Conservation (phyloP, 1,140 invertebrate species). For the Melitaea cinxia region DNA sequence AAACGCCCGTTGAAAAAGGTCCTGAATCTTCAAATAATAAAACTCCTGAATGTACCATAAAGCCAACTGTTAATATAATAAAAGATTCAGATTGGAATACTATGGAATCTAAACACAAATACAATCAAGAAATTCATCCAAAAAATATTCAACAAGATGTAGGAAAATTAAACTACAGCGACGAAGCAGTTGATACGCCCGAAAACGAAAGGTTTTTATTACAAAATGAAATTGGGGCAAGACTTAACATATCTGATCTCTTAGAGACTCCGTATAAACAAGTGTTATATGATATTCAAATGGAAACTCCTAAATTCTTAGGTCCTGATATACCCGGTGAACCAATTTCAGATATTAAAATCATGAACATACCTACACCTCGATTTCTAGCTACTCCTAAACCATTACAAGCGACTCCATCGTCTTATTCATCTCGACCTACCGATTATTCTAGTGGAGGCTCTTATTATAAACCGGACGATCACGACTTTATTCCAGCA, state of each 20-base stretch:
- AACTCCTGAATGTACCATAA: constrained; percentile 29
- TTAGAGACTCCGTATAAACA: constrained; percentile 76
- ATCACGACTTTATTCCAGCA: constrained; percentile 64
- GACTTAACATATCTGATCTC: constrained; percentile 71
- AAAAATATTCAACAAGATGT: constrained; percentile 20
- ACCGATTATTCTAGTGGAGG: constrained; percentile 77
- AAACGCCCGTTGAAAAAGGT: constrained; percentile 23
- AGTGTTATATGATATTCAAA: constrained; percentile 75
- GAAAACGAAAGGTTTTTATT: constrained; percentile 62
- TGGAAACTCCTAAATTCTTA: constrained; percentile 73
- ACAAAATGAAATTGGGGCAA: constrained; percentile 68
- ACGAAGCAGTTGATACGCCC: constrained; percentile 58
- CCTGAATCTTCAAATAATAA: constrained; percentile 1
- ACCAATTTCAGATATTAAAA: constrained; percentile 76
- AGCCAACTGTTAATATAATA: constrained; percentile 63
- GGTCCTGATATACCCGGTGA: constrained; percentile 65
- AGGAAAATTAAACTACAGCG: constrained; percentile 47
- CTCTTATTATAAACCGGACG: constrained; percentile 76
- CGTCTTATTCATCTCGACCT: constrained; percentile 68
- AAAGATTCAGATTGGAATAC: constrained; percentile 31
- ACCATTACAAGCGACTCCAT: constrained; percentile 57
- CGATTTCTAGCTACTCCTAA: constrained; percentile 68
- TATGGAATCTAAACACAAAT: constrained; percentile 41
- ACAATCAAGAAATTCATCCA: too few species aligned
- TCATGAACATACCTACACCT: constrained; percentile 73